phyloP scores from a whole-genome alignment of 2,888 invertebrate genomes.

The Lampropteryx suffumata region DNA sequence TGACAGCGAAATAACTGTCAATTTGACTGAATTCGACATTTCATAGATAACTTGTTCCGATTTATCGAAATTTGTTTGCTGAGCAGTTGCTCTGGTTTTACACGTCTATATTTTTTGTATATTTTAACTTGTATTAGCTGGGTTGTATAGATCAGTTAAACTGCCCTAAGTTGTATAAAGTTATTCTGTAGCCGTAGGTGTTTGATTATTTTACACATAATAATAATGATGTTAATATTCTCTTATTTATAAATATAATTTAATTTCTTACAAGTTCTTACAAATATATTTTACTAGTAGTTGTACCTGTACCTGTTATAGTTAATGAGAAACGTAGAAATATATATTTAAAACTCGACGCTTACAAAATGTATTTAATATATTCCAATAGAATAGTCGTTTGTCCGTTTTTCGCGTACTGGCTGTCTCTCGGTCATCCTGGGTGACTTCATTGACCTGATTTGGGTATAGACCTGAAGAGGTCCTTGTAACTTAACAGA shows the following conservation, averaged over 20 bases:
- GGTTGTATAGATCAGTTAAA: slow-evolving; percentile 30
- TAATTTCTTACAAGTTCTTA: slow-evolving; percentile 6
- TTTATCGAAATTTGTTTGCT: too few relatives aligned
- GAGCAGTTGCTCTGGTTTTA: too few relatives aligned
- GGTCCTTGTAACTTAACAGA: too few relatives aligned
- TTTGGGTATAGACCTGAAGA: too few relatives aligned
- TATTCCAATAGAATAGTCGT: slow-evolving; percentile 58
- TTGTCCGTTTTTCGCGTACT: slow-evolving; percentile 5
- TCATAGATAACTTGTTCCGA: too few relatives aligned
- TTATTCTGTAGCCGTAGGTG: slow-evolving; percentile 9
- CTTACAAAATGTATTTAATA: slow-evolving; percentile 56
- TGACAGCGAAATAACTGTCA: too few relatives aligned
- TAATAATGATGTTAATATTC: slow-evolving; percentile 11
- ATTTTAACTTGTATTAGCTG: background rate
- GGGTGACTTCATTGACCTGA: too few relatives aligned
- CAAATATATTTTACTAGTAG: slow-evolving; percentile 26
- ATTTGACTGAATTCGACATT: too few relatives aligned
- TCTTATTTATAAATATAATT: slow-evolving; percentile 1
- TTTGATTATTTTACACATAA: slow-evolving; percentile 1
- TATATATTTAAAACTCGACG: slow-evolving; percentile 57
- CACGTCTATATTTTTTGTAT: too few relatives aligned
- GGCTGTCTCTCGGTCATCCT: too few relatives aligned
- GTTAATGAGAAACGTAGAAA: slow-evolving; percentile 44
- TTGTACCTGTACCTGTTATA: slow-evolving; percentile 41
- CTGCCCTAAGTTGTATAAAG: slow-evolving; percentile 39